Percentiles rank a stretch among this genome's conserved stretches.
These are phyloP conservation scores for Alloscopus bannaensis DNA, from an alignment of 2,888 invertebrate species.

Conservation along the genomic window DNA sequence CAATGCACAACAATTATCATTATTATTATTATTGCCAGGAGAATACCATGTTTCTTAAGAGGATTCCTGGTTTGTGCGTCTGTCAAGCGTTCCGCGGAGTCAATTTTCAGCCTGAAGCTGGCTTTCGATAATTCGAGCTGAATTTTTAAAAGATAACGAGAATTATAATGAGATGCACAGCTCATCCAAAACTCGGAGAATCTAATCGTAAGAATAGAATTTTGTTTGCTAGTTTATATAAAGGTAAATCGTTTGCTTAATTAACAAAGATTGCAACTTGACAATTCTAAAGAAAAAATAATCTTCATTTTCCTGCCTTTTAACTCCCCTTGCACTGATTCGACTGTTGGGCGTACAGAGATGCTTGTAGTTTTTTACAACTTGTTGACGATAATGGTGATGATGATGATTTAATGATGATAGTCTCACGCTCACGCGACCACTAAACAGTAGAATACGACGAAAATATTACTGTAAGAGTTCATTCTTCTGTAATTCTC, in stretches of 20 bases:
- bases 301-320: conserved; percentile 36
- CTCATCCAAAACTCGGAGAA: too few species aligned
- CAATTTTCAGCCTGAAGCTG: too few species aligned
- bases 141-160: too few species aligned
- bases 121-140: too few species aligned
- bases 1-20: conserved; percentile 35
- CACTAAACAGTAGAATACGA: conserved; percentile 24
- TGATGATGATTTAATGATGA: conserved; percentile 42
- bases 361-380: neutral
- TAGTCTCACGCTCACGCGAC: conserved; percentile 53
- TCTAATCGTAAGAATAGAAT: too few species aligned
- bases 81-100: too few species aligned
- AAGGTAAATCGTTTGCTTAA: conserved; percentile 33
- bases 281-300: conserved; percentile 57
- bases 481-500: conserved; percentile 30
- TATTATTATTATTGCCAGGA: conserved; percentile 28
- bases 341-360: neutral
- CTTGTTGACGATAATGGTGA: conserved; percentile 24
- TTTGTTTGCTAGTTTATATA: too few species aligned
- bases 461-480: neutral
- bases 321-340: neutral
- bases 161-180: too few species aligned
- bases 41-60: too few species aligned
- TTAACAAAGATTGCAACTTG: conserved; percentile 32
- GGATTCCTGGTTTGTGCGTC: too few species aligned